phyloP scores from a whole-genome alignment of 2,113 vertebrate genomes.

The Daphoenositta chrysoptera region DNA sequence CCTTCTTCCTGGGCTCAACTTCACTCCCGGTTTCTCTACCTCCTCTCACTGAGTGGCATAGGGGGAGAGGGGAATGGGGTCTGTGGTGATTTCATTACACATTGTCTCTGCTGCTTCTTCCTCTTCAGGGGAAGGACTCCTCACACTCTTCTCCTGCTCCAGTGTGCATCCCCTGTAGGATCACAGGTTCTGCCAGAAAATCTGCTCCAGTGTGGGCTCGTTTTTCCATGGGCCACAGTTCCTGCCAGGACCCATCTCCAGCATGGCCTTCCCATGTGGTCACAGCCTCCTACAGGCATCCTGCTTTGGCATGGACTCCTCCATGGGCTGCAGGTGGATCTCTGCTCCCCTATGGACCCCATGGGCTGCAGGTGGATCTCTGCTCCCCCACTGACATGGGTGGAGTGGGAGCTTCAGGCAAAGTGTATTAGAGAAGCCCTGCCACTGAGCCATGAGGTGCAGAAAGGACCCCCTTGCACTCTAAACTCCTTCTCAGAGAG shows the following conservation, averaged over 20 bases:
- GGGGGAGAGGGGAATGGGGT: neutral
- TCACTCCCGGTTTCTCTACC: neutral
- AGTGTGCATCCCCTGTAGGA: rapidly evolving
- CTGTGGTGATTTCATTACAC: neutral
- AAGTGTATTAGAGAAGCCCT: neutral
- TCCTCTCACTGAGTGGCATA: neutral
- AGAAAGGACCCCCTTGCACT: neutral
- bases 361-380: neutral
- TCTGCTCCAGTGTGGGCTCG: neutral
- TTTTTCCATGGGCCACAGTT: neutral
- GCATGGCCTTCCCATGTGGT: neutral
- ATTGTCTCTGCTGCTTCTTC: neutral
- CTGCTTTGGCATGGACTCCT: neutral
- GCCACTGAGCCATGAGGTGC: neutral
- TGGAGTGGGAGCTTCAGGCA: neutral
- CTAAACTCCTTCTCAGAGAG: neutral
- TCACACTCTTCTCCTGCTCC: neutral
- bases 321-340: neutral
- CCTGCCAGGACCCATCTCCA: neutral
- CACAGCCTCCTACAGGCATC: neutral
- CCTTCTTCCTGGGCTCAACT: neutral
- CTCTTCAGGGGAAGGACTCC: neutral
- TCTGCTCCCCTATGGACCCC: neutral
- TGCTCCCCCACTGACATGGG: neutral
- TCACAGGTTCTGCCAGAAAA: neutral